Evolutionary conservation across 2,797 vertebrate species (phyloP), one percentile per base, ranked within the genome.

Genomic region (Cuculus canorus): DNA sequence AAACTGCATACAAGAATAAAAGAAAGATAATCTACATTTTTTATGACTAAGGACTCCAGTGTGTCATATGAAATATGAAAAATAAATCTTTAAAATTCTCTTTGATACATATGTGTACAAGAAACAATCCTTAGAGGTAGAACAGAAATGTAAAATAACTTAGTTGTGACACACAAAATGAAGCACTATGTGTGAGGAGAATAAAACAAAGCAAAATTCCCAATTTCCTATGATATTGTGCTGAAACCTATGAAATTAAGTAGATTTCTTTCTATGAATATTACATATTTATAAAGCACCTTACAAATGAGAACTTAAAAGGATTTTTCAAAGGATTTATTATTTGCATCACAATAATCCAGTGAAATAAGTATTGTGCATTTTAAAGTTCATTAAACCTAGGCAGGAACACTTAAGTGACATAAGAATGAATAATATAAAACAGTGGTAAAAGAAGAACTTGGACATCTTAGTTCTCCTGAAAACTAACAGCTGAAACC

Each of bases 31-130:
- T 50, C 88, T 57, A 65, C 41, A 66, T 78, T 94, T 88, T 94
- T 95, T 94, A 78, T 86, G 93, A 93, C 89, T 91, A 93, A 92
- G 76, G 60, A 94, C 83, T 90, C 47, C 30, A 64, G 78, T 79
- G 53, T 27, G 75, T 93, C 57, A 71, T 54, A 91, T 75, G 68
- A 37, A 82, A 84, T n/a, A 82, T 54, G 37, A 89, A 93, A 86
- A 86, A 90, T 24, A 32, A 75, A 85, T 92, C 45, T 88, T 94
- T 80, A 83, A 94, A 93, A 86, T 93, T 84, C 45, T 91, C 64
- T 95, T 93, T 96, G 89, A 94, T 92, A 82, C 12, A 71, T 53
- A 39, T 76, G 48, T 78, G 33, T 53, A 77, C 28, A 89, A 75
- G 85, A 91, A 72, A 39, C 22, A 77, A 60, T 35, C 7, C 4